Evolutionary conservation across 2,797 vertebrate species (phyloP), one percentile per base, ranked within the genome.

Genomic region (Coregonus ussuriensis): DNA sequence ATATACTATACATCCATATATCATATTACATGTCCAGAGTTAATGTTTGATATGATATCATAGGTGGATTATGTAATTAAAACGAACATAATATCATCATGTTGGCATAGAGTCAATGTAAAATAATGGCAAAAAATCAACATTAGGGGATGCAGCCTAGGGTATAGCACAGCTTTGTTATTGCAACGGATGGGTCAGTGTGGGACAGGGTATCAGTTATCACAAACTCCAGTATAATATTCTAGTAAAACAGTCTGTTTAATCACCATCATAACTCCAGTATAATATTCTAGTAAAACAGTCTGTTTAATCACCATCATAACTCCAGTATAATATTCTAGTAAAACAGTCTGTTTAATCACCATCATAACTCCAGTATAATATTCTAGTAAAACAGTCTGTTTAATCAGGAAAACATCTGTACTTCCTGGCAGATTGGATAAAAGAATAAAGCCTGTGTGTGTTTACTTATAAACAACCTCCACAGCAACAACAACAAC

Each of bases 301-400:
- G 35, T 37, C 35, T 5, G 35, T 37, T 37, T 37, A 37, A 37
- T 37, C 35, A 5, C 35, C 4, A 37, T 37, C 5, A 37, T 37
- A 37, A 6, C 35, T 35, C 35, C 35, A 35, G 35, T 35, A 35
- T 35, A 37, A 5, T 37, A 37, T 37, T 37, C 35, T 5, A 37
- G 4, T 37, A 37, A 5, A 37, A 37, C 35, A 37, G 35, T 37
- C 35, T 37, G 35, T 37, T 37, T 69, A 41, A 69, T 69, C 67
- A 3, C 31, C 9, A 33, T 66, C 29, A 14, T 66, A 68, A 37
- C 33, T 35, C 25, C 7, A n/a, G 62, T 11, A 54, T 66, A 66
- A 66, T 33, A 66, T 66, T 66, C 29, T 14, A 37, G 35, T 18
- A 69, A 41, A 69, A 31, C 67, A 33, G 66, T 68, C 66, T 68